Conservation (phyloP, 2,888 invertebrate genomes). For the Euproctis similis region DNA sequence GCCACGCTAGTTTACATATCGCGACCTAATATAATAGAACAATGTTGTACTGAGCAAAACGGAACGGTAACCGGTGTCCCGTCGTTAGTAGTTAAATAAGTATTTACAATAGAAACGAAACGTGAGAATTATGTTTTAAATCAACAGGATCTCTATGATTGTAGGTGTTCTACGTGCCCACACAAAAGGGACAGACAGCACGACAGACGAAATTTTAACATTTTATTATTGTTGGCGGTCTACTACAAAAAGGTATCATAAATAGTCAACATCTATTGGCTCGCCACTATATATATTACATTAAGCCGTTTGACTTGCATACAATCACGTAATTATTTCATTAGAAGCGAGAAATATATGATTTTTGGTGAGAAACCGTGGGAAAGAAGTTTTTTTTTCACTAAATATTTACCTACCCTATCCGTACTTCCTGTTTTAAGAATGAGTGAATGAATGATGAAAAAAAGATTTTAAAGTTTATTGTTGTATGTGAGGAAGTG, state of each 20-base stretch:
- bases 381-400: slow-evolving; percentile 49
- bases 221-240: slow-evolving; percentile 57
- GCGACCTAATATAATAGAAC: slow-evolving; percentile 60
- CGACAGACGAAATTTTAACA: slow-evolving; percentile 42
- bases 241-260: slow-evolving; percentile 58
- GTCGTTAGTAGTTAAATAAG: too few species aligned
- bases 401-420: slow-evolving; percentile 24
- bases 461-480: too few species aligned
- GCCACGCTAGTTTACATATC: slow-evolving; percentile 58
- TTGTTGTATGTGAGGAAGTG: slow-evolving; percentile 3
- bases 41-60: slow-evolving; percentile 59
- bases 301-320: slow-evolving; percentile 61
- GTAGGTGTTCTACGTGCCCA: slow-evolving; percentile 48
- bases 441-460: too few species aligned
- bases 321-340: slow-evolving; percentile 68
- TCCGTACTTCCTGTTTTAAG: slow-evolving; percentile 41
- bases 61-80: slow-evolving; percentile 59
- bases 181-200: slow-evolving; percentile 51
- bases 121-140: slow-evolving; percentile 67
- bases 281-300: slow-evolving; percentile 33
- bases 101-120: slow-evolving; percentile 62
- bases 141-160: slow-evolving; percentile 47
- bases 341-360: slow-evolving; percentile 56
- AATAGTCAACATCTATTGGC: slow-evolving; percentile 50
- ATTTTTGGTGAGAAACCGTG: slow-evolving; percentile 53